A percentile compares a stretch with the other conserved stretches of the same genome.
Evolutionary conservation across 2,888 invertebrate genomes (phyloP).

Genomic region (Rutpela maculata): DNA sequence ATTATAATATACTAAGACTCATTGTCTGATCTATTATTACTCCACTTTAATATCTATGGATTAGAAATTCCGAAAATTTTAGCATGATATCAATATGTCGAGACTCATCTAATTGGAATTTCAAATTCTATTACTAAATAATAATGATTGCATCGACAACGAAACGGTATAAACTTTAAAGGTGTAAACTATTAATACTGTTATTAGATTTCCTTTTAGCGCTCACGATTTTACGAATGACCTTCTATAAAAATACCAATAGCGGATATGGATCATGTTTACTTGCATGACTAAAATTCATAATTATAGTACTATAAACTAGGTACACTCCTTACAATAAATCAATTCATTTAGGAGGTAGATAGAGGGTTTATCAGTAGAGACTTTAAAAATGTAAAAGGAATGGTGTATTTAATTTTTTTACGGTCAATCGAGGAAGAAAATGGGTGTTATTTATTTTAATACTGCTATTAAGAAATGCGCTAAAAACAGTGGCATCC

Average conservation of each 20-base stretch:
- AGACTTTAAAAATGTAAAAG: no score
- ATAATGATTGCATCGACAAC: not conserved
- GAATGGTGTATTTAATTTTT: no score
- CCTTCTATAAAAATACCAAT: slow-evolving; percentile 34
- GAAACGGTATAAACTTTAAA: slow-evolving; percentile 22
- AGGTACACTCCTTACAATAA: slow-evolving; percentile 16
- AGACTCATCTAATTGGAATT: not conserved
- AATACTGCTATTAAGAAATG: no score
- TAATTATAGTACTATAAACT: slow-evolving; percentile 23
- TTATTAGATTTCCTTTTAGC: slow-evolving; percentile 34
- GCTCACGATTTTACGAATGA: slow-evolving; percentile 30
- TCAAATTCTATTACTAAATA: not conserved
- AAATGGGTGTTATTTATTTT: no score
- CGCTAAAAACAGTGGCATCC: no score
- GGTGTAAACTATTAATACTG: slow-evolving; percentile 28
- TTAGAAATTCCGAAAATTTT: not conserved
- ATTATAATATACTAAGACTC: no score
- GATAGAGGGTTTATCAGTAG: no score
- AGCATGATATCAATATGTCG: not conserved
- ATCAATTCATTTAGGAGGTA: not conserved
- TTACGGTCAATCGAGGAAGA: no score
- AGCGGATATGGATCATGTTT: slow-evolving; percentile 39
- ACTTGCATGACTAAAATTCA: slow-evolving; percentile 39
- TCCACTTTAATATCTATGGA: not conserved
- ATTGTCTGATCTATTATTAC: no score